phyloP scores from a whole-genome alignment of 2,797 vertebrate species.

The Girardinus metallicus region DNA sequence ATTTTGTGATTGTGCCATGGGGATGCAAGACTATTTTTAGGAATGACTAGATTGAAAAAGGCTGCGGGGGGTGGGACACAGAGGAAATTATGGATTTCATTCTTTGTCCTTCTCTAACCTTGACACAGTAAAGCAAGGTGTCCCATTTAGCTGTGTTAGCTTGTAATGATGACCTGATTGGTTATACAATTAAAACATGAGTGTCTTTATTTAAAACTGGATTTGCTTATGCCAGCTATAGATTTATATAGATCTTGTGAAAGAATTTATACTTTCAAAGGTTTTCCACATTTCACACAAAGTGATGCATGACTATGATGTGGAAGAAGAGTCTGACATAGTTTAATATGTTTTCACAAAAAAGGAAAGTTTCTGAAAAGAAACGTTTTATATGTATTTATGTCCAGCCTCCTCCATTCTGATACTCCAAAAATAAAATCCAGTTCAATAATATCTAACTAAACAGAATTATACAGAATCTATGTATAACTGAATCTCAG shows the following conservation, averaged over 20 bases:
- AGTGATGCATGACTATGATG: not conserved
- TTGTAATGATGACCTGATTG: not conserved
- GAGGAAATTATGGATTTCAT: constrained; percentile 67
- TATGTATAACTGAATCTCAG: not conserved
- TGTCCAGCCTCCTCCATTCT: not conserved
- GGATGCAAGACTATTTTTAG: constrained; percentile 77
- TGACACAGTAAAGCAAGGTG: constrained; percentile 63
- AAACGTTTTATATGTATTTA: not conserved
- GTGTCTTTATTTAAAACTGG: not conserved
- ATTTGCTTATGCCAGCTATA: not conserved
- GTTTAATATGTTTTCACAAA: not conserved
- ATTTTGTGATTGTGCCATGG: constrained; percentile 54
- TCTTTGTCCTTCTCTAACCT: constrained; percentile 69
- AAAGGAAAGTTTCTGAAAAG: not conserved
- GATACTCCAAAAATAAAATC: not conserved
- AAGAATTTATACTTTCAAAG: not conserved
- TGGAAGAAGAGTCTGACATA: not conserved
- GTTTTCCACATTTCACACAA: not conserved
- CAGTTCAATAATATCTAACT: not conserved
- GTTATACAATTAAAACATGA: not conserved
- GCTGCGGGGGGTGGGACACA: constrained; percentile 31
- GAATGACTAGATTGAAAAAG: constrained; percentile 77
- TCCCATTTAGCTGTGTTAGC: constrained; percentile 4
- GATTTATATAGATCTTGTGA: not conserved
- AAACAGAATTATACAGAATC: not conserved